Evolutionary conservation across 2,797 vertebrate species (phyloP), one percentile per base, ranked within the genome.

Genomic region (Neopelma chrysocephalum): DNA sequence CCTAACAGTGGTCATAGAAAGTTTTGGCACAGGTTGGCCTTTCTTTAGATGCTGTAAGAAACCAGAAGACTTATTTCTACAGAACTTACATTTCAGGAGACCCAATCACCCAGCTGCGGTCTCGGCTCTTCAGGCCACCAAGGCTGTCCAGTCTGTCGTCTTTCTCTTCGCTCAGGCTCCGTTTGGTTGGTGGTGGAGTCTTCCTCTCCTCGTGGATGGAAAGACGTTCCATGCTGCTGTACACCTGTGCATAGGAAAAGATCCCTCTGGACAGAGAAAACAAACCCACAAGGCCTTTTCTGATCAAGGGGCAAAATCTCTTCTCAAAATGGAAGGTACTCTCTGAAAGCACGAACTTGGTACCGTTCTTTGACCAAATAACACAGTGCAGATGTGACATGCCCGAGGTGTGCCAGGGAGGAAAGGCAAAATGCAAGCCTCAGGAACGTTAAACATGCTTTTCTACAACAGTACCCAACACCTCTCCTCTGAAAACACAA

Each of bases 141-240:
- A 99, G 98, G 89, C 98, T 98, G 92, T 99, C 99, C 2, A 99
- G 82, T 5, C 98, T 98, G 70, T 99, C 99, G 2, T 99, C 98
- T 26, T 99, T 99, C 82, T 99, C 99, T 90, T 99, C 99, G 2
- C 99, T 99, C 87, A 99, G 98, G 96, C 99, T 99, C 95, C 99
- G 98, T 76, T 99, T 99, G 82, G 99, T 99, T 6, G 99, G 99
- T 1, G 99, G 99, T 3, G 99, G 99, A 1, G 98, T 98, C 90
- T 98, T 98, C 95, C 98, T 99, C 96, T 99, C 99, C 89, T 99
- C 99, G 0, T 99, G 99, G 81, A 99, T 98, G 15, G 99, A 99
- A 68, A 99, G 98, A 43, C 99, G 98, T 95, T 99, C 99, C 99
- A 99, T 99, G 89, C 99, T 99, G 97, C 99, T 99, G 96, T 99